Evolutionary conservation across 2,888 invertebrate species (phyloP).

Genomic region (Slavum lentiscoides): DNA sequence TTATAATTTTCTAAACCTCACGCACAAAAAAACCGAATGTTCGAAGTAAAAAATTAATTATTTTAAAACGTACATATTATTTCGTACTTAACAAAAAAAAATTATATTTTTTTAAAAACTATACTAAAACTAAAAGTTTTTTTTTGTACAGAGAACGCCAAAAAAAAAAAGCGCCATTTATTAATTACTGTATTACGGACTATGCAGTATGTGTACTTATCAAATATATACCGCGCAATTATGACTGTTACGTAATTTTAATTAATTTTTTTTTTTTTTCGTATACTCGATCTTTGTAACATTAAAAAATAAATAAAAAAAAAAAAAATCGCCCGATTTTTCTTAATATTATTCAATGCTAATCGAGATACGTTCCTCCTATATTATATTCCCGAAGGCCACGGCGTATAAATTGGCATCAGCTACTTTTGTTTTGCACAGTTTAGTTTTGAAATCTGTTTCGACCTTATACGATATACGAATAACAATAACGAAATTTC

Average conservation of each 20-base stretch:
- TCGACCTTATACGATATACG: constrained; percentile 29
- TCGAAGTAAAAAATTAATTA: neutral
- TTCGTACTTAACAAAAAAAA: neutral
- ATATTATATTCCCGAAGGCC: constrained; percentile 12
- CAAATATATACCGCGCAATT: neutral
- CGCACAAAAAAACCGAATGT: neutral
- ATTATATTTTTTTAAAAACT: too few relatives aligned
- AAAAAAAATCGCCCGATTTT: neutral
- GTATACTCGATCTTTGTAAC: constrained; percentile 4
- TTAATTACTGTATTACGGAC: neutral
- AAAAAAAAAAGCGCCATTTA: neutral
- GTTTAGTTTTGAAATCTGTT: constrained; percentile 28
- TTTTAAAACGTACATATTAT: neutral
- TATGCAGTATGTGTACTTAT: too few relatives aligned
- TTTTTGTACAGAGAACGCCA: too few relatives aligned
- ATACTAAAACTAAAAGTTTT: too few relatives aligned
- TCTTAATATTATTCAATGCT: constrained; percentile 8
- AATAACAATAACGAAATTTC: neutral
- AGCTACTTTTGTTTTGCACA: neutral
- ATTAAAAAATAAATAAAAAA: neutral
- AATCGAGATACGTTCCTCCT: neutral
- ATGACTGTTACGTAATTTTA: neutral
- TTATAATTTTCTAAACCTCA: too few relatives aligned
- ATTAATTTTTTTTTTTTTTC: neutral
- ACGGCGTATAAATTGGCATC: constrained; percentile 5